Evolutionary conservation across 2,888 invertebrate species (phyloP), one percentile per base, ranked within the genome.

Genomic region (Caenorhabditis japonica): DNA sequence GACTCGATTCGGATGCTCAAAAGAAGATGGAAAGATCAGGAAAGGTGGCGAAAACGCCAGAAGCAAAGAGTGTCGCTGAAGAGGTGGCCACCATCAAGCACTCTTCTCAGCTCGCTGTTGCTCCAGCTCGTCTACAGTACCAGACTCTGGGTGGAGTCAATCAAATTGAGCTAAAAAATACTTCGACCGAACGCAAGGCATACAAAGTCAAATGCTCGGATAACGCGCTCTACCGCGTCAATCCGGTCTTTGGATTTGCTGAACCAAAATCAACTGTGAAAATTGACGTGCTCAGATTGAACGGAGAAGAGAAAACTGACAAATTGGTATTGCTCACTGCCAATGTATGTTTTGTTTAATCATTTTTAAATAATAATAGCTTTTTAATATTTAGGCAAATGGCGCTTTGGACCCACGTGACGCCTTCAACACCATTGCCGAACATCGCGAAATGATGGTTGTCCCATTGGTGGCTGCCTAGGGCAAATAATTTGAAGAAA

Each of bases 201-300:
- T 61, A 60, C 27, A 75, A 75, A 51, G 43, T 71, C n/a, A 71
- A 75, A 33, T 75, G 75, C 51, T 71, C 75, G 33, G 75, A 75
- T 47, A 75, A 75, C 33, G 34, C 41, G 5, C 61, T 75, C 39
- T 75, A 71, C 25, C 70, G 70, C 39, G 71, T 71, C 46, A 70
- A 71, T 39, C 75, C 75, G 30, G 75, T 75, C 7, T 66, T 21
- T 53, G 75, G 70, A 23, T 66, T 75, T 17, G 75, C 69, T 43
- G 75, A 75, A 34, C 75, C 75, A 10, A 39, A 56, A 17, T 55
- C 66, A 21, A 19, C 51, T 2, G 39, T 58, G 30, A 68, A 61
- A 17, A 59, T 76, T 53, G 76, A 76, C 44, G 66, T 76, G 30
- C 19, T 72, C 51, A 49, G 76, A 38, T 12, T 52, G 33, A 71